phyloP scores from a whole-genome alignment of 1,140 invertebrate species.

The Proctacanthus coquilletti region DNA sequence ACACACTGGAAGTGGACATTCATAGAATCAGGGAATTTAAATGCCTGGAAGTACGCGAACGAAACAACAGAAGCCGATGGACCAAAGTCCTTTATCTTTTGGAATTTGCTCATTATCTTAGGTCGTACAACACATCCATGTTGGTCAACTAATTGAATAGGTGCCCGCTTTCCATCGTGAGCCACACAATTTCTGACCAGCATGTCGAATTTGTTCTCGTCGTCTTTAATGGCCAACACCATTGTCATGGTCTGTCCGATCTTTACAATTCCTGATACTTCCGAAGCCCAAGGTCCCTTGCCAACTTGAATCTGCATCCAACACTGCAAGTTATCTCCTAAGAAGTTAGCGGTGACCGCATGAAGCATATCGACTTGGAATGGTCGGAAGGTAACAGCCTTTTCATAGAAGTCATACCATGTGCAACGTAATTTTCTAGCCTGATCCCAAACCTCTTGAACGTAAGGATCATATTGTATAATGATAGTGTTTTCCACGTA shows the following conservation, averaged over 20 bases:
- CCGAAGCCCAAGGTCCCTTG: constrained; percentile 86
- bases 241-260: constrained; percentile 94
- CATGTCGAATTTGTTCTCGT: constrained; percentile 93
- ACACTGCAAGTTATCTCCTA: constrained; percentile 86
- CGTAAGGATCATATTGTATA: constrained; percentile 86
- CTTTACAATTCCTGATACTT: constrained; percentile 87
- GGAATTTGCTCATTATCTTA: constrained; percentile 90
- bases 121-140: constrained; percentile 81
- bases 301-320: constrained; percentile 95
- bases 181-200: constrained; percentile 85
- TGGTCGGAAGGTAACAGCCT: constrained; percentile 81
- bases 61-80: constrained; percentile 84
- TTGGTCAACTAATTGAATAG: constrained; percentile 83
- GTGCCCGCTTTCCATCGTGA: constrained; percentile 81
- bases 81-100: constrained; percentile 92
- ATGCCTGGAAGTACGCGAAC: constrained; percentile 91
- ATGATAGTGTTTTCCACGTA: constrained; percentile 93
- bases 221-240: constrained; percentile 88
- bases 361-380: constrained; percentile 91
- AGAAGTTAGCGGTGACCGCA: constrained; percentile 84
- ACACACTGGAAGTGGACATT: constrained; percentile 95
- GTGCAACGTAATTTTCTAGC: constrained; percentile 76
- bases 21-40: constrained; percentile 95
- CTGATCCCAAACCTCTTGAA: constrained; percentile 83
- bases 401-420: constrained; percentile 92